Conservation (phyloP, 2,113 vertebrate genomes). For the Ardeotis arabs region DNA sequence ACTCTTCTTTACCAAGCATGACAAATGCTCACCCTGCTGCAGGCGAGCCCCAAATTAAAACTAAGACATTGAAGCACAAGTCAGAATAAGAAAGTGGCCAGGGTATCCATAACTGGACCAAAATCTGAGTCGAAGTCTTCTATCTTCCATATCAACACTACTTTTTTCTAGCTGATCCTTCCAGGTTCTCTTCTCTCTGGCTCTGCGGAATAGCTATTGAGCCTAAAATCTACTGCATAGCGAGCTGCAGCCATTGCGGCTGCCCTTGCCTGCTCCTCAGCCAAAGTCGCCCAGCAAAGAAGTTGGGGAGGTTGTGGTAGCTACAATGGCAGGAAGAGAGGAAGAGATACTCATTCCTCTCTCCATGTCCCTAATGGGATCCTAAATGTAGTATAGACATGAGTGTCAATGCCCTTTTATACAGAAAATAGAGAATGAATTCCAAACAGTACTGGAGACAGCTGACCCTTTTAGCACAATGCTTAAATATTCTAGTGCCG, state of each 20-base stretch:
- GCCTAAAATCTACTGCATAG: background rate
- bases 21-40: background rate
- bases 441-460: constrained; percentile 81
- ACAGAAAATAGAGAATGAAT: constrained; percentile 77
- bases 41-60: background rate
- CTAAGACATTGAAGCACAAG: background rate
- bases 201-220: background rate
- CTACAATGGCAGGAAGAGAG: background rate
- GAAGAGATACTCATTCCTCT: constrained; percentile 20
- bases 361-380: constrained; percentile 46
- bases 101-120: background rate
- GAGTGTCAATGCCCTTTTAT: constrained; percentile 78
- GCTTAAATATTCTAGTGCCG: constrained; percentile 85
- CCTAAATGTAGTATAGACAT: constrained; percentile 70
- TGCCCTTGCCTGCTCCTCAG: background rate
- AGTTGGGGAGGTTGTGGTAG: background rate
- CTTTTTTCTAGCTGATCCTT: background rate
- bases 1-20: background rate
- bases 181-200: background rate
- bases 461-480: constrained; percentile 84
- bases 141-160: background rate
- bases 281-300: constrained; percentile 4
- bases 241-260: background rate
- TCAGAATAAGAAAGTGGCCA: background rate
- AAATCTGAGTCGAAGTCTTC: background rate